These are phyloP conservation scores for Diarsia mendica DNA, from an alignment of 2,888 invertebrate genomes.

Conservation along the genomic window DNA sequence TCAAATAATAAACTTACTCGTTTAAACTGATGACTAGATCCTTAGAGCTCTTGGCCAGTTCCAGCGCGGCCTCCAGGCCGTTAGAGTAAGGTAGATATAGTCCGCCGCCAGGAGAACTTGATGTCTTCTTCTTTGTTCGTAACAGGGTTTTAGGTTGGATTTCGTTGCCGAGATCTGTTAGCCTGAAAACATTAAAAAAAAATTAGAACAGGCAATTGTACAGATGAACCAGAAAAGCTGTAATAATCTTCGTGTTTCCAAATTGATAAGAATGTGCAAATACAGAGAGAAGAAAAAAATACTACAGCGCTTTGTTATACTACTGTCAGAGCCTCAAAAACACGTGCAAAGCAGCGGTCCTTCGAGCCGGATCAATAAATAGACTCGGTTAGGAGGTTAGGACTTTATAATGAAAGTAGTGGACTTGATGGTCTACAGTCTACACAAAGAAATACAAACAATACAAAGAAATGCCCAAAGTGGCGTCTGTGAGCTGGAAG, in stretches of 20 bases:
- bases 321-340: no score
- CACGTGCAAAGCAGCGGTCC: no score
- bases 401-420: no score
- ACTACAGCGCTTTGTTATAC: neutral
- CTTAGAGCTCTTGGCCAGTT: constrained; percentile 81
- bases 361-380: no score
- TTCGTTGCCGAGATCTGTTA: constrained; percentile 94
- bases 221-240: neutral
- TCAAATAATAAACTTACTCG: no score
- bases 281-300: neutral
- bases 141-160: constrained; percentile 84
- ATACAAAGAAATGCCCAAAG: no score
- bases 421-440: no score
- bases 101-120: constrained; percentile 89
- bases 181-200: constrained; percentile 80
- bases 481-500: no score
- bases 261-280: neutral
- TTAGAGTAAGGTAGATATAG: constrained; percentile 76
- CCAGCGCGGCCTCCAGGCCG: constrained; percentile 79
- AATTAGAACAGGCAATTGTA: neutral
- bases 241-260: neutral
- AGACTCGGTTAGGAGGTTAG: no score
- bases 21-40: constrained; percentile 82
- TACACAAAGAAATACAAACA: no score
- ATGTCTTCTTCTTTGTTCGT: constrained; percentile 90